Evolutionary conservation across 2,888 invertebrate genomes (phyloP), one percentile per base, ranked within the genome.

Genomic region (Listrodromus nycthemerus): DNA sequence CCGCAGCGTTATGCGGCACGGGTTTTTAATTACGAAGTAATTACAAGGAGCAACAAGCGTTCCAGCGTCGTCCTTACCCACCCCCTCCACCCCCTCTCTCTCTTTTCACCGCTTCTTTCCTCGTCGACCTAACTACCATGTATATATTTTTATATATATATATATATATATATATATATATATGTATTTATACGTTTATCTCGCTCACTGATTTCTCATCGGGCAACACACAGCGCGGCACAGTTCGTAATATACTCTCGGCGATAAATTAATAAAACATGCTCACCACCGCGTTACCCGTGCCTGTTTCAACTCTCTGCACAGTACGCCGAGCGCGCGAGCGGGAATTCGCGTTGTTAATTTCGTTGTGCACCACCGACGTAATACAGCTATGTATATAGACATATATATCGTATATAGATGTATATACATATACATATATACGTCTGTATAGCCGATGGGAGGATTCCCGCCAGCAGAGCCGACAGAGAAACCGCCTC

Each of bases 181-280:
- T 67, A 67, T 67, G 63, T 65, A 37, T 61, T n/a, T 63, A 63
- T 63, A 50, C 37, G 52, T 82, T 69, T 75, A 75, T 78, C 69
- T 83, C 67, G 37, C 79, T 77, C 75, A 37, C 86, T 80, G 85
- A 90, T 86, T 88, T 88, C 82, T 84, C 77, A 78, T 76, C 65
- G 73, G 73, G 78, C 48, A 45, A 58, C 48, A 30, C 55, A 21
- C 55, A 55, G 55, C 55, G 21, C 21, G 10, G 69, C 80, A 19
- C 80, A 41, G 76, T 76, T 82, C 86, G 89, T 89, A 90, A 91
- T 91, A 91, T 89, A 91, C 88, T 85, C 79, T 80, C 87, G 85
- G 89, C 87, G 89, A 92, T 93, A 92, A 92, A 92, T 93, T 92
- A 92, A 92, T 92, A 92, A 91, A 92, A 89, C 87, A 84, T 75